Conservation (phyloP, 1,140 invertebrate species). For the Apis florea region DNA sequence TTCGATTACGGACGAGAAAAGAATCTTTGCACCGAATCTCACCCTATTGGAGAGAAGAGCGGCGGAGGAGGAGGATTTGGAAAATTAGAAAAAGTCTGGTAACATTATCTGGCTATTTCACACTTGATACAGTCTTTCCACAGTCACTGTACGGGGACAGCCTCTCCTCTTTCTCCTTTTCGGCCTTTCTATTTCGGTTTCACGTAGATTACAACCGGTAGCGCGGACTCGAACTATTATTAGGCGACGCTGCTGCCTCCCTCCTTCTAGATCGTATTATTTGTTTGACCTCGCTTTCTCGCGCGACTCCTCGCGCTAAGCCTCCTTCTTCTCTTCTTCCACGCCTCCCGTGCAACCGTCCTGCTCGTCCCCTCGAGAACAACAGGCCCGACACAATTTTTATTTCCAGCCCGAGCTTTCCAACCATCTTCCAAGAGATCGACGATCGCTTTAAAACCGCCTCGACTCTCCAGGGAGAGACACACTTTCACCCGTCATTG, state of each 20-base stretch:
- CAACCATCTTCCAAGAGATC: too few species aligned
- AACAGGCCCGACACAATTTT: neutral
- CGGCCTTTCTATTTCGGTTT: constrained; percentile 70
- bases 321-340: constrained; percentile 27
- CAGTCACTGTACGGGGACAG: neutral
- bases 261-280: constrained; percentile 68
- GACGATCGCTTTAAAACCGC: too few species aligned
- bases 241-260: constrained; percentile 60
- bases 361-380: neutral
- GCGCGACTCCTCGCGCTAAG: constrained; percentile 36
- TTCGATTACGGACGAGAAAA: neutral
- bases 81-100: neutral
- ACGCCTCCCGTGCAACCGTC: constrained; percentile 21
- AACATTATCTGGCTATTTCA: constrained; percentile 28
- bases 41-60: neutral
- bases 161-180: constrained; percentile 51
- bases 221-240: constrained; percentile 70
- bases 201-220: constrained; percentile 70
- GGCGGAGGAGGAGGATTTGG: neutral
- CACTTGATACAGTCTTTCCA: constrained; percentile 18
- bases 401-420: neutral
- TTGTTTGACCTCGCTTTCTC: constrained; percentile 73
- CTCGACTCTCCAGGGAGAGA: too few species aligned
- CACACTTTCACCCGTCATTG: too few species aligned
- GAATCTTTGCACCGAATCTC: neutral